phyloP scores from a whole-genome alignment of 2,113 vertebrate species.

The Arothron firmamentum region DNA sequence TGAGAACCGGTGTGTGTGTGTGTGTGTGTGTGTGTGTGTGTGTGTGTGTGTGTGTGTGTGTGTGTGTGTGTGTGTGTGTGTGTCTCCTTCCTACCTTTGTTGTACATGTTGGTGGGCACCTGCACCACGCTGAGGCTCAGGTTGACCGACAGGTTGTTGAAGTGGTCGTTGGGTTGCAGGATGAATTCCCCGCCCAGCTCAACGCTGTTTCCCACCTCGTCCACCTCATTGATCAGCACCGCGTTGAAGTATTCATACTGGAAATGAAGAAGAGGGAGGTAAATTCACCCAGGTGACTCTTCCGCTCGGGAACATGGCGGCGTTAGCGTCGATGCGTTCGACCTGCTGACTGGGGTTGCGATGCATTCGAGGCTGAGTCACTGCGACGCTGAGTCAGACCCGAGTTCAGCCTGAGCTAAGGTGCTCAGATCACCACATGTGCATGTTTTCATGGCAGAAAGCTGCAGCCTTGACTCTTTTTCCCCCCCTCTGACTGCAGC shows the following conservation, averaged over 20 bases:
- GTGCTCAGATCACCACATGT: slow-evolving; percentile 50
- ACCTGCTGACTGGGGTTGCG: slow-evolving; percentile 19
- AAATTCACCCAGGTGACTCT: not conserved
- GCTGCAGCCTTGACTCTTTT: slow-evolving; percentile 53
- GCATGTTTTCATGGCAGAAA: slow-evolving; percentile 37
- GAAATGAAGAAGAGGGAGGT: slow-evolving; percentile 33
- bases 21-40: too few relatives aligned
- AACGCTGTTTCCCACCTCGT: slow-evolving; percentile 89
- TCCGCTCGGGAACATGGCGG: not conserved
- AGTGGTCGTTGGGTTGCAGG: slow-evolving; percentile 95
- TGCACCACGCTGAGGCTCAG: slow-evolving; percentile 95
- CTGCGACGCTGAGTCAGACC: slow-evolving; percentile 42
- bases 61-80: too few relatives aligned
- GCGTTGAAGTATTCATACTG: slow-evolving; percentile 99
- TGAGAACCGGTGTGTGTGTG: too few relatives aligned
- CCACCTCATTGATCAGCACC: slow-evolving; percentile 92
- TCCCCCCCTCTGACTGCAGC: slow-evolving; percentile 16
- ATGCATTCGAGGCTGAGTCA: slow-evolving; percentile 17
- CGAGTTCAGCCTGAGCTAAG: slow-evolving; percentile 12
- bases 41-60: too few relatives aligned
- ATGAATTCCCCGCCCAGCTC: slow-evolving; percentile 95
- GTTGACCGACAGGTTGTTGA: slow-evolving; percentile 97
- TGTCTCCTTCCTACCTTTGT: slow-evolving; percentile 74
- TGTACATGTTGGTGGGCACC: slow-evolving; percentile 99
- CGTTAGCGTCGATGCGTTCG: not conserved